A percentile compares a stretch with the other conserved stretches of the same genome.
phyloP scores from a whole-genome alignment of 1,140 invertebrate genomes.

The Phenacoccus solenopsis region DNA sequence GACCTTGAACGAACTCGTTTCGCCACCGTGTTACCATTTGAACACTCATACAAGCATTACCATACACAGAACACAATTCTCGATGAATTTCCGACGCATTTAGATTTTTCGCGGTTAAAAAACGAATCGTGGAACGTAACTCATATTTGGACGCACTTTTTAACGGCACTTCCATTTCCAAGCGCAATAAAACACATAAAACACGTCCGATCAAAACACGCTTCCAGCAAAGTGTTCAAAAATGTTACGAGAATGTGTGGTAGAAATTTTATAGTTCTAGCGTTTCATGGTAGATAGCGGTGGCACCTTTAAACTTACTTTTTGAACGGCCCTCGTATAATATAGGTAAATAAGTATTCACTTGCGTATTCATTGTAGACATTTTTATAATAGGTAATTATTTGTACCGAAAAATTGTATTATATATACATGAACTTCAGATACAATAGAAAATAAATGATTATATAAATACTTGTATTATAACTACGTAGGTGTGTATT shows the following conservation, averaged over 20 bases:
- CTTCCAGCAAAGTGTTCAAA: background rate
- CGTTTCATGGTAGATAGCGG: too few species aligned
- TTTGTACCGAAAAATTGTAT: too few species aligned
- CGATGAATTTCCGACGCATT: constrained; percentile 10
- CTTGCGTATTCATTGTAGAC: too few species aligned
- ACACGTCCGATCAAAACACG: background rate
- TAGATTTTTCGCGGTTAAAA: constrained; percentile 12
- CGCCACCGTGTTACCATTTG: constrained; percentile 6
- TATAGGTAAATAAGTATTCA: too few species aligned
- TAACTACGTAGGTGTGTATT: too few species aligned
- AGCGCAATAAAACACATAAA: background rate
- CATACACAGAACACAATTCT: constrained; percentile 10
- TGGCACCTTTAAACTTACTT: constrained; percentile 4
- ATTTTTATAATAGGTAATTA: too few species aligned
- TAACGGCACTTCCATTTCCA: background rate
- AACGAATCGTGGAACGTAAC: background rate
- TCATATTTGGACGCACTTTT: background rate
- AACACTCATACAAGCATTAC: constrained; percentile 7
- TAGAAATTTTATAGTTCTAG: too few species aligned
- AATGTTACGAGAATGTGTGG: too few species aligned
- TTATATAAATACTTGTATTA: too few species aligned
- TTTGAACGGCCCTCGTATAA: background rate
- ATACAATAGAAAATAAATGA: too few species aligned
- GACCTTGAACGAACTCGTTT: background rate
- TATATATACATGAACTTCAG: too few species aligned